Evolutionary conservation across 2,888 invertebrate species (phyloP), one percentile per base, ranked within the genome.

Genomic region (Agelastica alni): DNA sequence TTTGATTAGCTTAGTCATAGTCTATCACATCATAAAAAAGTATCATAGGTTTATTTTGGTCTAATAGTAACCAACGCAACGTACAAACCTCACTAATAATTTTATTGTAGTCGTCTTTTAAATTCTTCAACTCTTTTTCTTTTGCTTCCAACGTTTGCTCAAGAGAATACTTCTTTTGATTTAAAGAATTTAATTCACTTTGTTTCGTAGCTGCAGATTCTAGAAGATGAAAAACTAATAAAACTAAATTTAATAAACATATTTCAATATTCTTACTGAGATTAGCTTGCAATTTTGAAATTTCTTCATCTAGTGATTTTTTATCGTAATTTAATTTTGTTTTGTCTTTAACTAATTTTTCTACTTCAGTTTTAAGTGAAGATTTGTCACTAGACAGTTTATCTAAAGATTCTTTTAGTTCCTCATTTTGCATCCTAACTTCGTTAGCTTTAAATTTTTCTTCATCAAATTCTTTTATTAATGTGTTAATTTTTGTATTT

Each of bases 101-200:
- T 74, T 82, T 84, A 22, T 17, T 58, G 74, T 79, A 71, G 82
- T 85, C 64, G 81, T 83, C 70, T 83, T 85, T 84, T 26, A 86
- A 68, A 64, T 81, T 83, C 41, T 82, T 83, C 48, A 80, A 77
- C 71, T 82, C 83, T 64, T 84, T 87, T 60, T 84, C 85, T 72
- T 86, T 85, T 20, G 78, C 77, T 63, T 83, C 83, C 59, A 89
- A 76, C 61, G 86, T 85, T 57, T 80, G 82, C 70, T 86, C 85
- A 2, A 85, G 77, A 36, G 82, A 81, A 67, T 87, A 86, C 64
- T 87, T 80, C 73, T 82, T 87, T 73, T 79, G 83, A 76, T 79
- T 83, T 71, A 77, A 79, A 42, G 80, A 78, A 16, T 79, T 75
- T 70, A 83, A 74, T 59, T 83, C 80, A 46, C 79, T 79, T 67